Evolutionary conservation across 2,797 vertebrate genomes (phyloP), one percentile per base, ranked within the genome.

Genomic region (Chelon auratus): DNA sequence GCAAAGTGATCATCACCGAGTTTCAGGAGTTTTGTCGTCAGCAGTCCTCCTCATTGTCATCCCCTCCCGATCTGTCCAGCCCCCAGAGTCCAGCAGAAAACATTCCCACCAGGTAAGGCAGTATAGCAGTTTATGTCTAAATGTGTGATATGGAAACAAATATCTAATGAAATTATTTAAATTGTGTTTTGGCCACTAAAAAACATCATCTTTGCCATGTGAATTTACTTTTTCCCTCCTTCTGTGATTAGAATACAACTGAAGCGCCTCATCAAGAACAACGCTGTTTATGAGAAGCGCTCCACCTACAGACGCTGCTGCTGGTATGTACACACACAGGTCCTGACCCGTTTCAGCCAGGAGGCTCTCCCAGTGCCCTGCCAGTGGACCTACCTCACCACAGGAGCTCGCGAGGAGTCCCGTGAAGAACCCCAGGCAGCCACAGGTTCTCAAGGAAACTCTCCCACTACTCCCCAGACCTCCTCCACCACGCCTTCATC

Each of bases 311-410:
- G 95, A 39, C 95, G 96, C 89, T 91, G 92, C 89, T 99, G 98
- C 90, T 99, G 98, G 98, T 97, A 98, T 13, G 97, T 96, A 47
- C 95, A 98, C 62, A 68, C 92, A 0, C 95, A 97, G 4, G 96
- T 98, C 67, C 95, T 99, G 78, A 85, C 86, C 48, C 95, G 90
- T 42, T 96, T 95, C 6, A 86, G 92, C 1, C 95, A 84, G 71
- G 96, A 97, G 73, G 77, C 91, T 0, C 95, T 99, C 15, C 97
- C 97, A 0, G 96, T 99, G 62, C 98, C 98, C 2, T 97, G 97
- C 87, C 96, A 95, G 58, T 99, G 98, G 98, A 96, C 72, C 86
- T 98, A 99, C 78, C n/a, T 97, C 88, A 98, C 96, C 3, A 72
- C 89, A 1, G 93, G 96, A 24, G 94, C 95, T 33, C 95, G 91